Conservation (phyloP, 2,113 vertebrate species). For the Chloropsis cyanopogon region DNA sequence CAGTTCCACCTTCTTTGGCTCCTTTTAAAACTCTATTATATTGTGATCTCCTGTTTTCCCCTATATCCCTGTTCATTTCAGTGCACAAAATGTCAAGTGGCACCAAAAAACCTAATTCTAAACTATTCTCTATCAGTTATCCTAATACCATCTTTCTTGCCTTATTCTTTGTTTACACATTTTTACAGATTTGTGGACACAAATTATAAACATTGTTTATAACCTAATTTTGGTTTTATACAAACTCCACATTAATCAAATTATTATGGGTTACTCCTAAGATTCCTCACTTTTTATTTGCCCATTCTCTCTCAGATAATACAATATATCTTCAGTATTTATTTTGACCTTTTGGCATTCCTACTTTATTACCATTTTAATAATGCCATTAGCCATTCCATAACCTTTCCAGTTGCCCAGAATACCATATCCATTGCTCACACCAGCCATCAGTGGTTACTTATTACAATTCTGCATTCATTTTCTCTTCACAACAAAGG, state of each 20-base stretch:
- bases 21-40: neutral
- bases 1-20: neutral
- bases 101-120: neutral
- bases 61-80: neutral
- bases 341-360: neutral
- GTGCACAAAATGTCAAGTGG: neutral
- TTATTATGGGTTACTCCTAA: neutral
- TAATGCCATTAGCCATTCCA: conserved; percentile 31
- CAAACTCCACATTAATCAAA: neutral
- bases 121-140: neutral
- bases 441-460: neutral
- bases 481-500: neutral
- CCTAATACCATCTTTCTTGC: neutral
- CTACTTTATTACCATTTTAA: conserved; percentile 20
- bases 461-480: neutral
- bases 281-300: neutral
- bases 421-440: neutral
- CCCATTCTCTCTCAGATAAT: neutral
- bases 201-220: neutral
- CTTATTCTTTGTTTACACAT: neutral
- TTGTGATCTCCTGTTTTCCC: neutral
- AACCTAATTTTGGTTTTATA: neutral
- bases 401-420: conserved; percentile 28
- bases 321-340: neutral
- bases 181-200: neutral